Evolutionary conservation across 2,113 vertebrate genomes (phyloP).

Genomic region (Todiramphus chloris): DNA sequence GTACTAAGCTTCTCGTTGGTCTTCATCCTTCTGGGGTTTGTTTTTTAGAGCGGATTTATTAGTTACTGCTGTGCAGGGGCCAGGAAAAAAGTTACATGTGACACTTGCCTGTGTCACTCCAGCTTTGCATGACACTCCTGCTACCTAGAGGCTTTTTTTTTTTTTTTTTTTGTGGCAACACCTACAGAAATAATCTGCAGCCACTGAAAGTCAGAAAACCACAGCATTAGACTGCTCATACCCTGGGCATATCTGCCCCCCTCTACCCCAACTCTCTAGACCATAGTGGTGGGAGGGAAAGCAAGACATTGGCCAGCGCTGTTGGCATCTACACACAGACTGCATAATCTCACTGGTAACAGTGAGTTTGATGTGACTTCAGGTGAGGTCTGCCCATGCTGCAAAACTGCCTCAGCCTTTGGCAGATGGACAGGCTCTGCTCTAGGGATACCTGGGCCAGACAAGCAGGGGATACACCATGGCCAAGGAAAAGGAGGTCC

Average conservation of each 20-base stretch:
- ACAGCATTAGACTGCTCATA: not conserved
- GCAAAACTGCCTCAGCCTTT: not conserved
- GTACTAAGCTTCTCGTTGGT: not conserved
- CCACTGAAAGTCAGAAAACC: not conserved
- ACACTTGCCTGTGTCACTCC: not conserved
- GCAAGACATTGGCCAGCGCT: fast-evolving
- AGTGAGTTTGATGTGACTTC: not conserved
- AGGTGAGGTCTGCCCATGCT: not conserved
- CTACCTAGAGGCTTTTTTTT: not conserved
- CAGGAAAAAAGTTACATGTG: not conserved
- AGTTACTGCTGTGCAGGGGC: not conserved
- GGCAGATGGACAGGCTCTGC: not conserved
- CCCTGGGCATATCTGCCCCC: not conserved
- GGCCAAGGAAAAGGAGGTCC: not conserved
- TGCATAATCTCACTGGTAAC: not conserved
- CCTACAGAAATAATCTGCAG: not conserved
- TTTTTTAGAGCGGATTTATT: not conserved
- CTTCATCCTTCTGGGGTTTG: not conserved
- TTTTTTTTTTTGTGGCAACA: not conserved
- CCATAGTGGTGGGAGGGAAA: fast-evolving
- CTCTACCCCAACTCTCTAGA: fast-evolving
- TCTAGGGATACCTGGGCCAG: not conserved
- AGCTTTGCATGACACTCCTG: not conserved
- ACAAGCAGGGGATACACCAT: not conserved
- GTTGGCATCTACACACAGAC: not conserved